phyloP scores from a whole-genome alignment of 2,113 vertebrate species.

The Oryzias javanicus region DNA sequence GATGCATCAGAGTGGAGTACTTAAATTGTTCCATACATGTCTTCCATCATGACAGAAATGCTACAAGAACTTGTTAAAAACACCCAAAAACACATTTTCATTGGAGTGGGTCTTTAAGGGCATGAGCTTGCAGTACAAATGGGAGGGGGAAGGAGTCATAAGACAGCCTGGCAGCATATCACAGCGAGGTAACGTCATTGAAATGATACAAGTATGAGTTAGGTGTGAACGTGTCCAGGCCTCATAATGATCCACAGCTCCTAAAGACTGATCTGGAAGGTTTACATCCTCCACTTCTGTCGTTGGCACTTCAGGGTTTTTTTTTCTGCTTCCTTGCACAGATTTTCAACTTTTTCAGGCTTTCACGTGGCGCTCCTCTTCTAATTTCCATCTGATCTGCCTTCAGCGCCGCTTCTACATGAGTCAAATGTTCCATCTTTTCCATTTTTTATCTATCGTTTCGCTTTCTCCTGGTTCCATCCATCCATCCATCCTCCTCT shows the following conservation, averaged over 20 bases:
- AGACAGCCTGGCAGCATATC: constrained; percentile 53
- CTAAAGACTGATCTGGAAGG: constrained; percentile 6
- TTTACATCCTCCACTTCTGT: constrained; percentile 13
- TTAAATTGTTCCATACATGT: too few relatives aligned
- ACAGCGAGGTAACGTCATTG: constrained; percentile 62
- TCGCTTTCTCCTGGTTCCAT: constrained; percentile 20
- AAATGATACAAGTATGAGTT: constrained; percentile 48
- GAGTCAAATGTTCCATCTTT: background rate
- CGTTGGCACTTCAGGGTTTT: background rate
- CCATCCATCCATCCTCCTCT: constrained; percentile 26
- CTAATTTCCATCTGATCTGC: constrained; percentile 5
- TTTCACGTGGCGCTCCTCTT: constrained; percentile 4
- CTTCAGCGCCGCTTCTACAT: constrained; percentile 10
- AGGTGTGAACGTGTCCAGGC: constrained; percentile 62
- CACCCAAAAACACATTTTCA: too few relatives aligned
- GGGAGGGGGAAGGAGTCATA: constrained; percentile 41
- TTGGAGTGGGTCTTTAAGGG: too few relatives aligned
- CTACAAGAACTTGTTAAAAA: too few relatives aligned
- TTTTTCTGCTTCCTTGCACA: background rate
- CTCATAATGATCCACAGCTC: constrained; percentile 18
- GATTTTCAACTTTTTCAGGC: constrained; percentile 21
- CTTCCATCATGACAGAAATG: too few relatives aligned
- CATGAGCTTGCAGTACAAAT: constrained; percentile 36
- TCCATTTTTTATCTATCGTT: constrained; percentile 1
- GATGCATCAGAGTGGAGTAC: too few relatives aligned